Percentiles rank a stretch among this genome's conserved stretches.
These are phyloP conservation scores for Anneissia japonica DNA, from an alignment of 35 echinoderm and acorn worm species.

Conservation along the genomic window DNA sequence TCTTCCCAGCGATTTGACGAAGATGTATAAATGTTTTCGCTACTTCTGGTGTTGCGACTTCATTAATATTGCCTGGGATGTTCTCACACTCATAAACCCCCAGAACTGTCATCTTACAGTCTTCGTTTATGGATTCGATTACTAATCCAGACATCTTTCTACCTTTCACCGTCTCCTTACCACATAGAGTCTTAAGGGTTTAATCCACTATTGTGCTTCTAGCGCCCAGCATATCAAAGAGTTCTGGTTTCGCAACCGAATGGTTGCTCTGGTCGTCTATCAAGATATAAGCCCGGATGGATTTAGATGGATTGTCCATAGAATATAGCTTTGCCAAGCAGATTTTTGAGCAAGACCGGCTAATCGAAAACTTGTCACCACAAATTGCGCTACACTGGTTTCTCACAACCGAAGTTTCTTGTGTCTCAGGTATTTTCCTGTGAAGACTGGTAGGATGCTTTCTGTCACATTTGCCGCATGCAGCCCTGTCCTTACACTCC, in stretches of 20 bases:
- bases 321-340: neutral
- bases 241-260: neutral
- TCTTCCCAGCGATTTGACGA: constrained; percentile 6
- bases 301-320: neutral
- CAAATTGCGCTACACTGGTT: no score
- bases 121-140: neutral
- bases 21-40: constrained; percentile 21
- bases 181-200: neutral
- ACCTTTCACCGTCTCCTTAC: neutral
- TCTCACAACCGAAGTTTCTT: no score
- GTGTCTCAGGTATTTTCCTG: no score
- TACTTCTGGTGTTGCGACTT: constrained; percentile 6
- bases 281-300: neutral
- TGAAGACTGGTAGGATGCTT: no score
- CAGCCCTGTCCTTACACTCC: no score
- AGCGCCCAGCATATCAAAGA: neutral
- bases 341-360: neutral
- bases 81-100: neutral
- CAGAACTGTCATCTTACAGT: neutral
- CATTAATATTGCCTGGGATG: neutral
- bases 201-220: neutral
- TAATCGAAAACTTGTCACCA: no score
- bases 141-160: neutral
- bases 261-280: neutral
- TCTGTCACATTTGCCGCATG: no score